Evolutionary conservation across 2,888 invertebrate species (phyloP), one percentile per base, ranked within the genome.

Genomic region (Epinotia brunnichana): DNA sequence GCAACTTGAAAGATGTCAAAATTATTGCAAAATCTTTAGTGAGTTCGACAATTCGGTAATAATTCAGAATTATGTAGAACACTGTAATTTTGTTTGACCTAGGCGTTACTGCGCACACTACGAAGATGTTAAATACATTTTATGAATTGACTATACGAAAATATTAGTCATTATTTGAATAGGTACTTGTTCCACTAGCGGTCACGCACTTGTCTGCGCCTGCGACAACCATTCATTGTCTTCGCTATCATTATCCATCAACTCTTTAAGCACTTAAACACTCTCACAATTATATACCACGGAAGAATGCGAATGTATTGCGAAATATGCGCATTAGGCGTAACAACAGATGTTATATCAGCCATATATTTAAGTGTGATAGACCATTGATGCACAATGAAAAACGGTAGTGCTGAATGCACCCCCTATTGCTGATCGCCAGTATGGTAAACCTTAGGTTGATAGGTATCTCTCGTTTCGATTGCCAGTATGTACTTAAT

Each of bases 201-300:
- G 21, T n/a, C 19, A 51, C 64, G 35, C 54, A n/a, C 19, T n/a
- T 66, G 64, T 54, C 44, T 62, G 44, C 44, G 24, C 54, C 39
- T 21, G 64, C 19, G 51, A 15, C 13, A n/a, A n/a, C n/a, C n/a
- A n/a, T n/a, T 53, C 41, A 66, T 66, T 66, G 64, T 66, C 66
- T 54, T 56, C 41, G 41, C 66, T 56, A 56, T 66, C 41, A 66
- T 66, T 39, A 53, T 56, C 54, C 66, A 53, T 41, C 54, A 56
- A 66, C 54, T 56, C 54, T 41, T 54, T 56, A 56, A 56, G 35
- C n/a, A 56, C 53, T 21, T 66, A 41, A 66, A 56, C 66, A 66
- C 19, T 29, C 51, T 66, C 21, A 41, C 41, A 66, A 66, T 66
- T 66, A 56, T n/a, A 64, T 19, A 35, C 19, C n/a, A 10, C 64